Base-by-base conservation (phyloP, 2,888 invertebrate species). In the Phlogophora meticulosa region DNA sequence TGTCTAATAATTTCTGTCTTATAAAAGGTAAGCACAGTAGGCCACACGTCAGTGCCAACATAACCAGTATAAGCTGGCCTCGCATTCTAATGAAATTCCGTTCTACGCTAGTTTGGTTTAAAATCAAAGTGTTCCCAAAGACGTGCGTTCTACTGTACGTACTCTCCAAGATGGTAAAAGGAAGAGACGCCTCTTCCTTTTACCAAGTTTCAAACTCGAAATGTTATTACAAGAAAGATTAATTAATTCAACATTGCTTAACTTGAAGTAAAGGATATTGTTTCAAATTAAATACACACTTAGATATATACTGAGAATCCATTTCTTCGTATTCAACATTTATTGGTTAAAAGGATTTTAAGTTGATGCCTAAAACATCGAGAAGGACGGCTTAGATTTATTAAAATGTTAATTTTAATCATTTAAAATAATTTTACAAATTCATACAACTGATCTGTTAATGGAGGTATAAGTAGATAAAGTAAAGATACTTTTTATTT, bases 221-320 rank as follows among this genome's bases (percentile, higher is more conserved):
- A 77, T 79, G 63, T 81, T 81, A 82, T 77, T 79, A 59, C 65
- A 82, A 74, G 73, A 72, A 67, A 76, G 72, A 82, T 84, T 85
- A 81, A 84, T 84, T 85, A 76, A 78, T 84, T 72, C 69, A 73
- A 74, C 69, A 66, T 62, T 74, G 59, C 72, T 58, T 59, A 80
- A 73, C 70, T 76, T 73, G 56, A 72, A 70, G 57, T 71, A 42
- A 79, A 72, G 73, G 66, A 70, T 80, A 79, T 73, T 80, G 68
- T 74, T 84, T 77, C 57, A 73, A 80, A 72, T 81, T 77, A 75
- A 76, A 78, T 69, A 81, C 49, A 77, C 77, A 78, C 64, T 76
- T 32, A 65, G 59, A 58, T 69, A 63, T 62, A n/a, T n/a, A n/a
- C n/a, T 15, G 51, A 66, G 49, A 59, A 72, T 57, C 56, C 48